Evolutionary conservation across 1,140 invertebrate genomes (phyloP), one percentile per base, ranked within the genome.

Genomic region (Drosophila leontia): DNA sequence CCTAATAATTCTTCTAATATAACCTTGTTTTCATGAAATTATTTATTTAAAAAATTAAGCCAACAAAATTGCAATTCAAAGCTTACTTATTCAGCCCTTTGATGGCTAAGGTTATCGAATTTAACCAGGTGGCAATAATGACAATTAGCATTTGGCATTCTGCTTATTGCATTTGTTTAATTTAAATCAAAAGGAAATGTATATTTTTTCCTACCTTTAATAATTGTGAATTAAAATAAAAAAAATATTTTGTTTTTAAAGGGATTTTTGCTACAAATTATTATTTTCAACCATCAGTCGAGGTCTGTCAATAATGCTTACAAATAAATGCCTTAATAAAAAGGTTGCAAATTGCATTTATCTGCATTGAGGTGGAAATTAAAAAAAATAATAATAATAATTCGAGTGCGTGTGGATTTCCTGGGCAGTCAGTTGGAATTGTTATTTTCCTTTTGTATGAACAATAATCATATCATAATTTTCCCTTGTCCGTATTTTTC

Each of bases 401-500:
- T n/a, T n/a, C n/a, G n/a, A n/a, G n/a, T n/a, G n/a, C n/a, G 29
- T 51, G n/a, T 15, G 17, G n/a, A 53, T 37, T 37, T 55, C 51
- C 51, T 37, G 34, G 51, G 12, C 51, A 55, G 51, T 55, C 51
- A 55, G 12, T 37, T 37, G 51, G 51, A 55, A 55, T 55, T 55
- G 32, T 35, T 55, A 34, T 55, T 55, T 55, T 55, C 51, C 51
- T 37, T 55, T 37, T 55, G 17, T 55, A 17, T 37, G 50, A 53
- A 53, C 50, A 53, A 55, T 19, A 37, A 53, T 53, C 34, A 55
- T 55, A 15, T 37, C 13, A 55, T 55, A 4, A 55, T 23, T 55
- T 55, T 55, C 50, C 32, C 32, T 19, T 35, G 48, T 15, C 26
- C 11, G 48, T 17, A 51, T 23, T 55, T 55, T 55, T 15, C 51